A percentile compares a stretch with the other conserved stretches of the same genome.
phyloP scores from a whole-genome alignment of 2,113 vertebrate genomes.

The Bagarius yarrelli region DNA sequence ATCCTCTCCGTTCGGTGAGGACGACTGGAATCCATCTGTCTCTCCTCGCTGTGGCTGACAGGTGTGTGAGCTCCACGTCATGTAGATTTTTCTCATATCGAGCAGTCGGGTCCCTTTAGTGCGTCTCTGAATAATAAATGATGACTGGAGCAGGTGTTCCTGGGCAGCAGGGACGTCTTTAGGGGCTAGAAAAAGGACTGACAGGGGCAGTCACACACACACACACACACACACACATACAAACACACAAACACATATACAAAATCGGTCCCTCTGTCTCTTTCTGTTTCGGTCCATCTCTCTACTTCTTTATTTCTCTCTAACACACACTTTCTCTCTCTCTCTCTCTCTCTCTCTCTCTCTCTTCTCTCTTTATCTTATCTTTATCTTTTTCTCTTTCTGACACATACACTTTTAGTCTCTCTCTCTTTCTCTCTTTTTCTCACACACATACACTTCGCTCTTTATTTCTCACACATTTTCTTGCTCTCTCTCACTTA shows the following conservation, averaged over 20 bases:
- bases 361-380: no score
- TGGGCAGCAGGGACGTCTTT: slow-evolving; percentile 24
- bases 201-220: background rate
- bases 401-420: no score
- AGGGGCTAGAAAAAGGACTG: slow-evolving; percentile 17
- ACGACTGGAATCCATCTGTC: slow-evolving; percentile 19
- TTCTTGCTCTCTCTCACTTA: no score
- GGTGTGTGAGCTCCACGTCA: slow-evolving; percentile 7
- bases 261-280: background rate
- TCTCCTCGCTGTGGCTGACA: slow-evolving; percentile 3
- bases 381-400: no score
- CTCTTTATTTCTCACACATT: no score
- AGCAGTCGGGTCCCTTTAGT: slow-evolving; percentile 7
- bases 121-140: slow-evolving; percentile 47
- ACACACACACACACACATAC: background rate
- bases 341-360: no score
- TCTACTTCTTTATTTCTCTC: no score
- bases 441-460: no score
- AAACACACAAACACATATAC: background rate
- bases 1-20: background rate
- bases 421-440: no score
- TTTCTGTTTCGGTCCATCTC: no score
- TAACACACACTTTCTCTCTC: no score
- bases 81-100: slow-evolving; percentile 1
- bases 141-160: slow-evolving; percentile 35